Percentiles rank a stretch among this genome's conserved stretches.
Conservation (phyloP, 2,797 vertebrate genomes). For the Sebastes diaconus region DNA sequence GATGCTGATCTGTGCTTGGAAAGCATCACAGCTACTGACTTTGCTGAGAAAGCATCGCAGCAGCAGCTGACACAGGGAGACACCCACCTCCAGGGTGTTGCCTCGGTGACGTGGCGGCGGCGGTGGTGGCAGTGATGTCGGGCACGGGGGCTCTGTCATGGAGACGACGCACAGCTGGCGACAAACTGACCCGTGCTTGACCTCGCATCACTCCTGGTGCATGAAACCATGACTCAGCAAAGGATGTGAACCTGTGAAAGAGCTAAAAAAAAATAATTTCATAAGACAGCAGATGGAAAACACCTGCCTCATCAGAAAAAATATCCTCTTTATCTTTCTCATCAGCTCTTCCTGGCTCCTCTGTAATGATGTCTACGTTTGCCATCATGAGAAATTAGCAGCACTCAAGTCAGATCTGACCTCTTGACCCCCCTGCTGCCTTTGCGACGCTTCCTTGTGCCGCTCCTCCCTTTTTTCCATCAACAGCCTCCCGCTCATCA, state of each 20-base stretch:
- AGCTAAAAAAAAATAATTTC: not conserved
- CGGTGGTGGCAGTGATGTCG: not conserved
- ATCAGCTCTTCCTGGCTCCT: not conserved
- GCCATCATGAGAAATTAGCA: constrained; percentile 31
- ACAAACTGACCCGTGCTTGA: constrained; percentile 11
- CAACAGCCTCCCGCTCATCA: constrained; percentile 49
- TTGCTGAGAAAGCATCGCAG: constrained; percentile 35
- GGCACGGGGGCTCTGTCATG: not conserved
- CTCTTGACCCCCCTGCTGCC: constrained; percentile 18
- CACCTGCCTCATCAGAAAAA: constrained; percentile 8
- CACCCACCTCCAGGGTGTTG: constrained; percentile 32
- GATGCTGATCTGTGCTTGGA: constrained; percentile 67
- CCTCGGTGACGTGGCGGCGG: not conserved
- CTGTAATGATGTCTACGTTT: not conserved
- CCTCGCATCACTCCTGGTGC: not conserved
- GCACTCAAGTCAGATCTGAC: constrained; percentile 36
- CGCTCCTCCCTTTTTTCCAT: not conserved
- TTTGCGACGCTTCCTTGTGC: constrained; percentile 2
- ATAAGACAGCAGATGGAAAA: constrained; percentile 21
- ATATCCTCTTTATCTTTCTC: not conserved
- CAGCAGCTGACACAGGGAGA: constrained; percentile 44
- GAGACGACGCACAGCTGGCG: constrained; percentile 2
- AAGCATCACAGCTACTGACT: constrained; percentile 44
- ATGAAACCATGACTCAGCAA: constrained; percentile 29
- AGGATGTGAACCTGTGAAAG: not conserved